Conservation (phyloP, 1,140 invertebrate species). For the Ceratosolen fusciceps region DNA sequence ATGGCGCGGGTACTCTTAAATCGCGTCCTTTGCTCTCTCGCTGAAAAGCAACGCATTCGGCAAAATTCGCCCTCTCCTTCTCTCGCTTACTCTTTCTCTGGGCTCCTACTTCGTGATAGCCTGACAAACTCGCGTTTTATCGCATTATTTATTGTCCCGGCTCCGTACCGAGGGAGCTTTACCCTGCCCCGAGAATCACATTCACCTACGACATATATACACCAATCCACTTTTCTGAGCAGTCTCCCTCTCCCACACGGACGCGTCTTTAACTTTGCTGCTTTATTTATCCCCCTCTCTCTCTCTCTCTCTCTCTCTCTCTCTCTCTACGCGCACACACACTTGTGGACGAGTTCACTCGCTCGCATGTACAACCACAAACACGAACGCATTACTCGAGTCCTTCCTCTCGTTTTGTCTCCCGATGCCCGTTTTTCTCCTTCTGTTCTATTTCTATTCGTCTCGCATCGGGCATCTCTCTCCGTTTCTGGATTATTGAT, state of each 20-base stretch:
- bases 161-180: slow-evolving; percentile 53
- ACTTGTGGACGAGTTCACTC: neutral
- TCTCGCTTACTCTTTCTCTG: slow-evolving; percentile 26
- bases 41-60: slow-evolving; percentile 48
- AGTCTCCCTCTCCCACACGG: slow-evolving; percentile 7
- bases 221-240: slow-evolving; percentile 53
- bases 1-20: slow-evolving; percentile 39
- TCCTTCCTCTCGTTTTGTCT: slow-evolving; percentile 37
- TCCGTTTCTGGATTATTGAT: slow-evolving; percentile 66
- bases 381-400: slow-evolving; percentile 36
- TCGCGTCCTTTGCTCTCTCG: slow-evolving; percentile 45
- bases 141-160: slow-evolving; percentile 70
- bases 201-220: slow-evolving; percentile 49
- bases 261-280: no score
- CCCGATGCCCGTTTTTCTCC: slow-evolving; percentile 20
- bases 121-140: slow-evolving; percentile 72
- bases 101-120: slow-evolving; percentile 61
- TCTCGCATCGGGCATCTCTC: slow-evolving; percentile 35
- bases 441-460: slow-evolving; percentile 23
- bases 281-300: slow-evolving; percentile 2
- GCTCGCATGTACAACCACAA: neutral
- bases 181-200: slow-evolving; percentile 58
- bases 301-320: neutral
- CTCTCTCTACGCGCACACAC: neutral
- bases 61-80: slow-evolving; percentile 51